Conservation (phyloP, 2,888 invertebrate species). For the Xestia rhomboidea region DNA sequence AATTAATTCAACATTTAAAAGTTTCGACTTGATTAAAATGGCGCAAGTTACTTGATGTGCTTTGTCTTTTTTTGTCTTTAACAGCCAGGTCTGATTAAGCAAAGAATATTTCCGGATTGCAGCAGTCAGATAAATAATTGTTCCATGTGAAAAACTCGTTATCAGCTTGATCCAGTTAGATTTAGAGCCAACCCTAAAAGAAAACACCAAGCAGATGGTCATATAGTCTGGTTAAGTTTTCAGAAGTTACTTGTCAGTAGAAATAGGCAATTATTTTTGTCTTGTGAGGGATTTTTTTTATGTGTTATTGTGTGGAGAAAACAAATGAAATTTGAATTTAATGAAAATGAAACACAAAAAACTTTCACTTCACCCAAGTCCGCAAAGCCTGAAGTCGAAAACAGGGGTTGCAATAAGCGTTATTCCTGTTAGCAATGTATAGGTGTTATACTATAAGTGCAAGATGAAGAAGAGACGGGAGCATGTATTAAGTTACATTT, state of each 20-base stretch:
- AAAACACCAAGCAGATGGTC: background rate
- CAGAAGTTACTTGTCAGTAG: background rate
- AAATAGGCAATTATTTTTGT: background rate
- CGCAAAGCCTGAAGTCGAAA: background rate
- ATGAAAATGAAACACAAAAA: no score
- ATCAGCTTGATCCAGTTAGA: background rate
- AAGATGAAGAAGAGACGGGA: background rate
- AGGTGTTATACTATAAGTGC: background rate
- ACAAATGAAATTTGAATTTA: no score
- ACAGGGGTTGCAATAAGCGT: background rate
- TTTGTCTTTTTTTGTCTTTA: background rate
- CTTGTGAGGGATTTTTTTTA: no score
- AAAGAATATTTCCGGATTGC: background rate
- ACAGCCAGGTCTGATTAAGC: background rate
- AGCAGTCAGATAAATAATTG: background rate
- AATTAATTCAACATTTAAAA: conserved; percentile 27
- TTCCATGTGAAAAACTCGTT: background rate
- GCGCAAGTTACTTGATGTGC: background rate
- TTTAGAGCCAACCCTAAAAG: background rate
- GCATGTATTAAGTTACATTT: background rate
- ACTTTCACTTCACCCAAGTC: background rate
- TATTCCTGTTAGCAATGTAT: background rate
- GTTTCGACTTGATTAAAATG: background rate
- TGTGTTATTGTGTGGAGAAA: no score
- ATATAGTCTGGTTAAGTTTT: background rate